Evolutionary conservation across 1,140 invertebrate genomes (phyloP).

Genomic region (Cyclina sinensis): DNA sequence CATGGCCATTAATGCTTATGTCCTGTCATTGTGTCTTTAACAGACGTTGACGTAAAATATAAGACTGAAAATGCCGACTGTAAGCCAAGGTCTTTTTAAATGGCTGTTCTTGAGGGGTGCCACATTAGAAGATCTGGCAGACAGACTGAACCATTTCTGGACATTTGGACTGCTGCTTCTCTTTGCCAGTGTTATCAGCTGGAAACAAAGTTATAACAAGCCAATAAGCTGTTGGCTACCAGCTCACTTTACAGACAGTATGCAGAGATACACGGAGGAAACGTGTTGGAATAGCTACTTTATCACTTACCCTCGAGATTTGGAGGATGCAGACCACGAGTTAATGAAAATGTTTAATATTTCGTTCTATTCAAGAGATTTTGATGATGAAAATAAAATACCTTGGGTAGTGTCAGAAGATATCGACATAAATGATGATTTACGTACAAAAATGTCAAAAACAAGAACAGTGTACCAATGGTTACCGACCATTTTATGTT

Average conservation of each 20-base stretch:
- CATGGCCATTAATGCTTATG: too few species aligned
- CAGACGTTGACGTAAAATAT: too few species aligned
- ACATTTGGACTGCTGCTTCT: slow-evolving; percentile 59
- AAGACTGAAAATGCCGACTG: slow-evolving; percentile 33
- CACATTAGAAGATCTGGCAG: slow-evolving; percentile 51
- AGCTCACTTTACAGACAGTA: not conserved
- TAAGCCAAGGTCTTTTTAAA: slow-evolving; percentile 20
- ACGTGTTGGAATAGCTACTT: slow-evolving; percentile 51
- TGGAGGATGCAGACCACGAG: not conserved
- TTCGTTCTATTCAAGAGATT: not conserved
- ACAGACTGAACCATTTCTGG: slow-evolving; percentile 61
- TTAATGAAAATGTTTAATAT: not conserved
- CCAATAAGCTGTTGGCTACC: slow-evolving; percentile 41
- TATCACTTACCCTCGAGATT: not conserved
- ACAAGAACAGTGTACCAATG: slow-evolving; percentile 52
- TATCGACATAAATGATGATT: not conserved
- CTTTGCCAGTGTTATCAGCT: slow-evolving; percentile 1
- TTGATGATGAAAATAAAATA: not conserved
- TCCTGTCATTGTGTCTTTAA: too few species aligned
- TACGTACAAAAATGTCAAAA: not conserved
- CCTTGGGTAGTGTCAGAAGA: not conserved
- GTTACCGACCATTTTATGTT: slow-evolving; percentile 34
- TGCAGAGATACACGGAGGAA: not conserved
- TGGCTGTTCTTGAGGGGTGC: slow-evolving; percentile 17
- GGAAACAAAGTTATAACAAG: slow-evolving; percentile 29